A percentile compares a stretch with the other conserved stretches of the same genome.
Conservation (phyloP, 53 echinoderm and acorn worm genomes). For the Crossaster papposus region DNA sequence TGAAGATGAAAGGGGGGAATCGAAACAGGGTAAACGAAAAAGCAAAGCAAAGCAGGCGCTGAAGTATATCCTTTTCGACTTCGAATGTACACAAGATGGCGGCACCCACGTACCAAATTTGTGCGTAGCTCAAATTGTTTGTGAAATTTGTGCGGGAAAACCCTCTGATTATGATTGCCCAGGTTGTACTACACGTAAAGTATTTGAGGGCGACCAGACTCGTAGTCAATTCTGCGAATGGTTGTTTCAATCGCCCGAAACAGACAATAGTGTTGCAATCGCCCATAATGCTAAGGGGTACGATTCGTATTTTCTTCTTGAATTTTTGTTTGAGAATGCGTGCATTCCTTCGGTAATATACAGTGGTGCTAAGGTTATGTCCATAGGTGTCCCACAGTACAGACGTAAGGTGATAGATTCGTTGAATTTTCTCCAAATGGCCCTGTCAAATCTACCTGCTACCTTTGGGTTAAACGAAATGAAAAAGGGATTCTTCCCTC, state of each 20-base stretch:
- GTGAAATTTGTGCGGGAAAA: too few relatives aligned
- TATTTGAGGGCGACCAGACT: background rate
- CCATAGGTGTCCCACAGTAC: background rate
- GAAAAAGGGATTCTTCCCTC: slow-evolving; percentile 65
- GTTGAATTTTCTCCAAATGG: slow-evolving; percentile 71
- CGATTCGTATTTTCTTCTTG: too few relatives aligned
- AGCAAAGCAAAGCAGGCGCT: too few relatives aligned
- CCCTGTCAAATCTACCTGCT: slow-evolving; percentile 48
- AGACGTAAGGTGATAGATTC: slow-evolving; percentile 61
- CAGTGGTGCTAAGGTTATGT: slow-evolving; percentile 22
- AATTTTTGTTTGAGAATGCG: slow-evolving; percentile 15
- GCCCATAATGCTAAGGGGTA: slow-evolving; percentile 52
- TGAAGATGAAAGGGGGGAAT: too few relatives aligned
- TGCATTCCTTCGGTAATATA: slow-evolving; percentile 8
- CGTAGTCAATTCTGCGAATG: slow-evolving; percentile 16
- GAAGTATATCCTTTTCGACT: too few relatives aligned
- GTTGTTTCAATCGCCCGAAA: slow-evolving; percentile 21
- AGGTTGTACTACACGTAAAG: too few relatives aligned
- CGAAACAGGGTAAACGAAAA: too few relatives aligned
- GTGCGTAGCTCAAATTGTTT: too few relatives aligned
- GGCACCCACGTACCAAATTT: too few relatives aligned
- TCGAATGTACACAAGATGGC: too few relatives aligned
- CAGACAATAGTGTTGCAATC: slow-evolving; percentile 13
- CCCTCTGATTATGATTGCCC: background rate
- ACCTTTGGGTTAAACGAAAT: slow-evolving; percentile 56